phyloP scores from a whole-genome alignment of 2,113 vertebrate species.

The Crypturellus undulatus region DNA sequence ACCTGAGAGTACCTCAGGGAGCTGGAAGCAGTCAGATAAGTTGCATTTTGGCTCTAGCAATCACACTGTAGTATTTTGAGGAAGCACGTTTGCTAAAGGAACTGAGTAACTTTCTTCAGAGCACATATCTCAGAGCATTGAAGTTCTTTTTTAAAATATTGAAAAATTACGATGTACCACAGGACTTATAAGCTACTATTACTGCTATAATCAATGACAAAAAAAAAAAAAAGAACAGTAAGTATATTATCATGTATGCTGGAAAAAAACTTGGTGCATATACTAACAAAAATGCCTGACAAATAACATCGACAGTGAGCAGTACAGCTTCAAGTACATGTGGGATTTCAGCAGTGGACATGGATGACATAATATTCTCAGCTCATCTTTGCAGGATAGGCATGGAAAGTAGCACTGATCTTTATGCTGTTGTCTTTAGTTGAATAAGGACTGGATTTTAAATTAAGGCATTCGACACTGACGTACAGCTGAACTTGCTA shows the following conservation, averaged over 20 bases:
- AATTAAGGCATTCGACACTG: not conserved
- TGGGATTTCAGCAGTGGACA: not conserved
- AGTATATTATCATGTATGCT: not conserved
- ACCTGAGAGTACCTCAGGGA: not conserved
- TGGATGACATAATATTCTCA: not conserved
- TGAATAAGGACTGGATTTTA: not conserved
- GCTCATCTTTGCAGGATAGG: not conserved
- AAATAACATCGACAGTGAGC: not conserved
- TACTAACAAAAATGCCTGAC: not conserved
- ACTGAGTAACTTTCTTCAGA: not conserved
- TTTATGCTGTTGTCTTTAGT: not conserved
- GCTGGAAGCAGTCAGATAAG: not conserved
- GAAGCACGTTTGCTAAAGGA: not conserved
- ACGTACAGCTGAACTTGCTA: not conserved
- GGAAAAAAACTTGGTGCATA: not conserved
- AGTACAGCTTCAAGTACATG: not conserved
- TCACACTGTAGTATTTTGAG: not conserved
- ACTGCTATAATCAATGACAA: rapidly evolving
- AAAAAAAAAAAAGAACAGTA: not conserved
- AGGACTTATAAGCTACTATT: not conserved
- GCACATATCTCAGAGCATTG: not conserved
- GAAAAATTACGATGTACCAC: not conserved
- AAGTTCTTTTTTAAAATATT: not conserved
- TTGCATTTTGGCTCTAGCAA: not conserved
- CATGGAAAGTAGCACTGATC: not conserved